A percentile compares a stretch with the other conserved stretches of the same genome.
Evolutionary conservation across 2,888 invertebrate genomes (phyloP).

Genomic region (Acanthosepion pharaonis): DNA sequence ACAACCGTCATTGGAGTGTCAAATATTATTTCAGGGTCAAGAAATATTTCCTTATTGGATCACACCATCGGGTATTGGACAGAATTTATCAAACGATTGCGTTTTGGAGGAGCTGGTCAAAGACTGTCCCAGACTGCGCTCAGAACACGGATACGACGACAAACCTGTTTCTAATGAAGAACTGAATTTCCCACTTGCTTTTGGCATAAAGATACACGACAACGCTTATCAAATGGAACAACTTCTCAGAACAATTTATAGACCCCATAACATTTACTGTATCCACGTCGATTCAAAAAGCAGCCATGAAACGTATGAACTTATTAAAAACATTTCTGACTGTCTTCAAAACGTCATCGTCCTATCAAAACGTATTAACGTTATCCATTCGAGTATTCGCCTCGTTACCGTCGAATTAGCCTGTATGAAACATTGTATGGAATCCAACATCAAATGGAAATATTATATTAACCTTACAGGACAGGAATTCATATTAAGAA

Average conservation of each 20-base stretch:
- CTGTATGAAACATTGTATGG: slow-evolving; percentile 56
- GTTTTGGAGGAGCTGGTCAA: slow-evolving; percentile 48
- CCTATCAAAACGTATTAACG: slow-evolving; percentile 56
- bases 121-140: slow-evolving; percentile 54
- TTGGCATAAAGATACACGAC: slow-evolving; percentile 62
- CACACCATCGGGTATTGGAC: no score
- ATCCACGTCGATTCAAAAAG: slow-evolving; percentile 70
- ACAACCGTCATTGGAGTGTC: no score
- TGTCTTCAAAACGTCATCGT: slow-evolving; percentile 68
- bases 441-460: slow-evolving; percentile 63
- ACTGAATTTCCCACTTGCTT: slow-evolving; percentile 64
- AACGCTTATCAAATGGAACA: slow-evolving; percentile 63
- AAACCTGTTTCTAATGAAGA: slow-evolving; percentile 56
- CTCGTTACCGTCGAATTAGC: slow-evolving; percentile 58
- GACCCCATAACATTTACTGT: slow-evolving; percentile 71
- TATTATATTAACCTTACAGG: slow-evolving; percentile 73
- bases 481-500: slow-evolving; percentile 71
- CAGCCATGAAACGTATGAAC: slow-evolving; percentile 51
- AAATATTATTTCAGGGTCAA: no score
- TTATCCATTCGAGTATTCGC: slow-evolving; percentile 58
- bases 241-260: slow-evolving; percentile 67
- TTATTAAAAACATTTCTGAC: slow-evolving; percentile 55
- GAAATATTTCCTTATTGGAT: no score
- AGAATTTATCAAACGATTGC: slow-evolving; percentile 38
- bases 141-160: slow-evolving; percentile 54